phyloP scores from a whole-genome alignment of 2,113 vertebrate genomes.

The Engraulis encrasicolus region DNA sequence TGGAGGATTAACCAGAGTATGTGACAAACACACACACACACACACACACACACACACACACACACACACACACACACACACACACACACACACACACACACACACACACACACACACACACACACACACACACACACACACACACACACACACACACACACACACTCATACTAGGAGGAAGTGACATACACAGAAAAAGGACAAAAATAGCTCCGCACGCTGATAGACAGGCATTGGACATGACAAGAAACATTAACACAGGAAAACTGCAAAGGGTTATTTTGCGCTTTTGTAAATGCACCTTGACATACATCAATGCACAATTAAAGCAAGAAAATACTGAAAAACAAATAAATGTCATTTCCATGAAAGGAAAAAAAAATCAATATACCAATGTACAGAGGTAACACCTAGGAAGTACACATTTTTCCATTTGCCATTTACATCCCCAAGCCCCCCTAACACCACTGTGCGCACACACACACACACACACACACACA shows the following conservation, averaged over 20 bases:
- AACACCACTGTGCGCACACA: constrained; percentile 52
- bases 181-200: background rate
- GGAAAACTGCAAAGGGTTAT: no score
- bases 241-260: no score
- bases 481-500: constrained; percentile 22
- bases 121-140: no score
- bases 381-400: background rate
- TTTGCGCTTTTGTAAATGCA: no score
- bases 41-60: no score
- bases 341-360: constrained; percentile 37
- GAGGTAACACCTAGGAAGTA: background rate
- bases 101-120: no score
- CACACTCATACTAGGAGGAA: background rate
- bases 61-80: no score
- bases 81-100: no score
- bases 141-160: background rate
- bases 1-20: no score
- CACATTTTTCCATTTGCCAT: constrained; percentile 66
- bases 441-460: constrained; percentile 66
- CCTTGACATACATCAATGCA: background rate
- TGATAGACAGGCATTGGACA: no score
- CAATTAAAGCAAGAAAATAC: background rate
- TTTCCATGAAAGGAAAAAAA: background rate
- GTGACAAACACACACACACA: no score
- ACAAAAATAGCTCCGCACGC: background rate